These are phyloP conservation scores for Chaetorhynchus papuensis DNA, from an alignment of 2,113 vertebrate genomes.

Conservation along the genomic window DNA sequence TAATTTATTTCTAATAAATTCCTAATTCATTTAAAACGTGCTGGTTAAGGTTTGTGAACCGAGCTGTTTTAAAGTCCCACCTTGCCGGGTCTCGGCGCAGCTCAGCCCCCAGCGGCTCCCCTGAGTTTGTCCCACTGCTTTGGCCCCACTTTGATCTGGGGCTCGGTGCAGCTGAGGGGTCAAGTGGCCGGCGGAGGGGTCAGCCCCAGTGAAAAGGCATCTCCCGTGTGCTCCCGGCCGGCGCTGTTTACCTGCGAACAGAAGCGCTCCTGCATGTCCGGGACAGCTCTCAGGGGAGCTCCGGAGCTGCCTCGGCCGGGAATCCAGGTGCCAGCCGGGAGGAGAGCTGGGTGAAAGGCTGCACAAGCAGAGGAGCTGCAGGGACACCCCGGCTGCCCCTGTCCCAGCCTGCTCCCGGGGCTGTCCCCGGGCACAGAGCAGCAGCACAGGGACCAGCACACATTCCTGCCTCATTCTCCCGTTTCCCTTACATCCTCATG, in stretches of 20 bases:
- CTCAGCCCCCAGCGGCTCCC: background rate
- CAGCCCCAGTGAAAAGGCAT: background rate
- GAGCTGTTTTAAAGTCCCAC: background rate
- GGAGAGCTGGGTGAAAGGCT: background rate
- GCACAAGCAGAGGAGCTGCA: background rate
- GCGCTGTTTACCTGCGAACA: background rate
- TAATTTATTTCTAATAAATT: background rate
- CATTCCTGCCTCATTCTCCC: background rate
- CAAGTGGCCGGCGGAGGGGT: background rate
- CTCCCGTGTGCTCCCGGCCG: background rate
- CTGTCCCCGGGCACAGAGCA: background rate
- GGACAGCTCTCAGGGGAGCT: accelerated
- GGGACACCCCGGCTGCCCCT: background rate
- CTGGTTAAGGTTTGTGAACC: background rate
- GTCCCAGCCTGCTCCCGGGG: background rate
- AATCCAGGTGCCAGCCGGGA: background rate
- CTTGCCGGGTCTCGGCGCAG: background rate
- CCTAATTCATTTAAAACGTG: background rate
- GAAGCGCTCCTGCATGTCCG: background rate
- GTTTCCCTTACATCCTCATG: background rate
- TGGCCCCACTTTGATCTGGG: background rate
- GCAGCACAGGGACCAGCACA: background rate
- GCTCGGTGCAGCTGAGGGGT: background rate
- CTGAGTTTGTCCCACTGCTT: accelerated
- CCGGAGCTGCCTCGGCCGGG: background rate